Percentiles rank a stretch among this genome's conserved stretches.
phyloP scores from a whole-genome alignment of 1,140 invertebrate species.

The Drosophila insularis region DNA sequence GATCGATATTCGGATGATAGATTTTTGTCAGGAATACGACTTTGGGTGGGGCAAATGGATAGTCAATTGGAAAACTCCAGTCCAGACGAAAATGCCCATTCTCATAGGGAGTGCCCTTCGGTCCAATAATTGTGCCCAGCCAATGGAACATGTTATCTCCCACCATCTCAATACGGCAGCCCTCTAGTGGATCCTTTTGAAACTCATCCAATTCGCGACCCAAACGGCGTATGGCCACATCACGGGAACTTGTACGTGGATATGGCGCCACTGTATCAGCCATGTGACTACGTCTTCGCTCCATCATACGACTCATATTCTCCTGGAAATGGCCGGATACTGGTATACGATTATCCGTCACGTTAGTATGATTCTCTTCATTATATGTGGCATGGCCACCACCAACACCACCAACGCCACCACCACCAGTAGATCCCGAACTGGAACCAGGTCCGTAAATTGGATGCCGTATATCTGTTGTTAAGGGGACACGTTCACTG shows the following conservation, averaged over 20 bases:
- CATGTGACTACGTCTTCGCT: background rate
- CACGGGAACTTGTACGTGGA: background rate
- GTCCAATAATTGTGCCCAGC: slow-evolving; percentile 82
- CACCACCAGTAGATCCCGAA: background rate
- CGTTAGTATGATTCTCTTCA: background rate
- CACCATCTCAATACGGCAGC: slow-evolving; percentile 1
- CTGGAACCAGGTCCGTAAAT: background rate
- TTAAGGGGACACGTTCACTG: background rate
- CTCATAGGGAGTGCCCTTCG: slow-evolving; percentile 90
- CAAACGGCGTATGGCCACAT: slow-evolving; percentile 5
- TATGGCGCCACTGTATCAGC: background rate
- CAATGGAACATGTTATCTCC: slow-evolving; percentile 23
- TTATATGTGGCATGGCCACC: background rate
- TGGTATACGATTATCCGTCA: background rate
- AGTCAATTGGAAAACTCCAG: slow-evolving; percentile 89
- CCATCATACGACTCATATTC: background rate
- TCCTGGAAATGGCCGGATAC: background rate
- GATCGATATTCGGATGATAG: slow-evolving; percentile 91
- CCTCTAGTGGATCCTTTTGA: slow-evolving; percentile 1
- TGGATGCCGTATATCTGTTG: background rate
- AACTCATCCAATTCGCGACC: slow-evolving; percentile 7
- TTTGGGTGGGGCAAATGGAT: slow-evolving; percentile 90
- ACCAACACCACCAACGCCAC: too few relatives aligned
- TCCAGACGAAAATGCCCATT: slow-evolving; percentile 90
- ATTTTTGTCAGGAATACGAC: slow-evolving; percentile 91